Base-by-base conservation (phyloP, 2,113 vertebrate genomes). In the Isichthys henryi region DNA sequence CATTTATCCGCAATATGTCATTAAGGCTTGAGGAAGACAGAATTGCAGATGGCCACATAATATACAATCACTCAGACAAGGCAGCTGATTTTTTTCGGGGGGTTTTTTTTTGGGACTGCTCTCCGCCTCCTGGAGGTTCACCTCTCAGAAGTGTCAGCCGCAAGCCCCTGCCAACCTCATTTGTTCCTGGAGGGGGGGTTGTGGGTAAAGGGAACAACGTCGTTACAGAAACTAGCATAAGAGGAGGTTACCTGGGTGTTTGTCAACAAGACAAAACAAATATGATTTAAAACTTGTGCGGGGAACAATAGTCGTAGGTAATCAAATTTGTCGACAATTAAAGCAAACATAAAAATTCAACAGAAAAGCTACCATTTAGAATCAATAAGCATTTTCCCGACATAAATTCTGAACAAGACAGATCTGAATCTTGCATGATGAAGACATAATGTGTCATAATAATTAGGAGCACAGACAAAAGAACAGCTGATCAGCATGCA, bases 401-500 rank as follows among this genome's bases (percentile, higher is more conserved):
- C 94, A 96, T 96, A 96, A 96, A 96, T 96, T 96, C 95, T 96
- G 96, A 97, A 96, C 96, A 97, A 96, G 96, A 97, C 95, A 95
- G 96, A 97, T 96, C 96, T 97, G 96, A 97, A 97, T 97, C 97
- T 98, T 98, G 96, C 95, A 96, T 96, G 97, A 98, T 98, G 97
- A 98, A 98, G 97, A 98, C 97, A 97, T 97, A 98, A 98, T 96
- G 97, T 97, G 97, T 97, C 97, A 98, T 98, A 97, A 98, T 98
- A 98, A 99, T 98, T 98, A 97, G 97, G 96, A 97, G 94, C 97
- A 95, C 96, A 97, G 97, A 98, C 97, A 98, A 98, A 97, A 97
- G 96, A 97, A 96, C 95, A 95, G 95, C 97, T 98, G 96, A 97
- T 99, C 96, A 97, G 95, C 94, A 98, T 98, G 97, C 97, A 98